Base-by-base conservation (phyloP, 2,888 invertebrate genomes). In the Lasiommata megera region DNA sequence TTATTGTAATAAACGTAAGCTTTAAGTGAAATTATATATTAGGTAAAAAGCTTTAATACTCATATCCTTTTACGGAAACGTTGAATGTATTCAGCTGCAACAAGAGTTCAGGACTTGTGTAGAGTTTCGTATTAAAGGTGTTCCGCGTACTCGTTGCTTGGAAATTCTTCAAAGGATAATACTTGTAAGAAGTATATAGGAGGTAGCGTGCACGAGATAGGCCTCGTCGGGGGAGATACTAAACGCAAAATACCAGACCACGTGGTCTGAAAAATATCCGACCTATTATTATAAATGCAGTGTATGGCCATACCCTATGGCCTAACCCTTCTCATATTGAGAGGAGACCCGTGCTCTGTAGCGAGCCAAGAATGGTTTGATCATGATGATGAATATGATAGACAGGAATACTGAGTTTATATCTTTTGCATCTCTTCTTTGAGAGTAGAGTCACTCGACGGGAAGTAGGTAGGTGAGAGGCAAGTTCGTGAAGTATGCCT, bases 121-220 rank as follows among this genome's bases (percentile, higher is more conserved):
- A 48, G 31, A 46, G 28, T 51, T 51, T 38, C 29, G 6, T 29
- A 40, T 40, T 12, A 16, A 40, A 51, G 29, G 46, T 40, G 51
- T 38, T 11, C 12, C 48, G 28, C 12, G 48, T 12, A 37, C 18
- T 38, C 37, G 36, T 28, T 57, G 46, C 58, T 54, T 9, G 23
- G 8, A 16, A 60, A 56, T 36, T 48, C 40, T 50, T 37, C 41
- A 34, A 23, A 54, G 43, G 50, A 60, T 52, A 60, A 47, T 52
- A 54, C 38, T 52, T 52, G 41, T 52, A 17, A 52, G 41, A 31
- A 29, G 17, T 31, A 34, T 28, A 6, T 43, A 43, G 29, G 8
- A 11, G 6, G 7, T n/a, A n/a, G 14, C 23, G 12, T 37, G 38
- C 7, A 29, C 12, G 9, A 23, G 3, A 12, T 14, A 12, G 6